A percentile compares a stretch with the other conserved stretches of the same genome.
These are phyloP conservation scores for Drosophila lacicola DNA, from an alignment of 2,888 invertebrate genomes.

Conservation along the genomic window DNA sequence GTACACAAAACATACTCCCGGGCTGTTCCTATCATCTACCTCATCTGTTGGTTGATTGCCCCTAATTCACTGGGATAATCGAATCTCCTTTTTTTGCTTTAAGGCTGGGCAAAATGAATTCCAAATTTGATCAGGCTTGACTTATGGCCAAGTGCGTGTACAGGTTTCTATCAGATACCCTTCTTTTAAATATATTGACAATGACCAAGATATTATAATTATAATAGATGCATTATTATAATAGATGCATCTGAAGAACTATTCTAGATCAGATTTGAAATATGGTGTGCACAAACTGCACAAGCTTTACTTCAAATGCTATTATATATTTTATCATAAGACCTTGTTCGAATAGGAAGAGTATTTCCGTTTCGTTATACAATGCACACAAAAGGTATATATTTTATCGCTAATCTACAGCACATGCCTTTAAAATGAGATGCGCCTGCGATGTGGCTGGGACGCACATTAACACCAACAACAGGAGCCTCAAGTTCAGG, in stretches of 20 bases:
- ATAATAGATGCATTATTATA: too few species aligned
- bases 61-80: constrained; percentile 61
- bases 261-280: too few species aligned
- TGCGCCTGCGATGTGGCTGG: constrained; percentile 15
- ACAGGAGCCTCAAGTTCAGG: constrained; percentile 25
- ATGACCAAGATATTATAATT: too few species aligned
- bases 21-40: constrained; percentile 3
- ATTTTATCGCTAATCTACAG: constrained; percentile 51
- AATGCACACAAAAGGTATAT: constrained; percentile 5
- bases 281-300: too few species aligned
- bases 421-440: constrained; percentile 44
- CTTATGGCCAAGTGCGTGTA: constrained; percentile 42
- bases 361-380: constrained; percentile 9
- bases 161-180: constrained; percentile 16
- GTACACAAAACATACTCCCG: background rate
- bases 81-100: constrained; percentile 45
- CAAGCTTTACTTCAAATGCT: too few species aligned
- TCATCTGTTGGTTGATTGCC: constrained; percentile 50
- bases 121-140: constrained; percentile 54
- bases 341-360: too few species aligned
- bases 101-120: constrained; percentile 34
- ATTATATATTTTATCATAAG: too few species aligned
- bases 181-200: background rate
- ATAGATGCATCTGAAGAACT: too few species aligned
- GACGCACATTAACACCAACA: constrained; percentile 64